Evolutionary conservation across 2,888 invertebrate species (phyloP).

Genomic region (Tipula helvola): DNA sequence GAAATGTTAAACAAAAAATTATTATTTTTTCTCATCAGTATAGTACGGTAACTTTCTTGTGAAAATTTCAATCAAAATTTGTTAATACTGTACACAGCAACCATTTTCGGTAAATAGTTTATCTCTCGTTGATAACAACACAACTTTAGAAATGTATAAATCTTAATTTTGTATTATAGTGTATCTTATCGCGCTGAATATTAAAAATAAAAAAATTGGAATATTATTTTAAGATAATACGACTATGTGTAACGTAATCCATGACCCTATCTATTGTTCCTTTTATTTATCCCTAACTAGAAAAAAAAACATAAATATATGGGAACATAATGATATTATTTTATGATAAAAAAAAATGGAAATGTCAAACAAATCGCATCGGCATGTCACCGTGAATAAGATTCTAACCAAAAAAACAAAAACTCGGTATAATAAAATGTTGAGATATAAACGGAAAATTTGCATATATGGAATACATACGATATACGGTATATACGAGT

Average conservation of each 20-base stretch:
- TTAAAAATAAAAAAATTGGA: background rate
- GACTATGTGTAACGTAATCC: background rate
- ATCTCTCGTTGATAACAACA: background rate
- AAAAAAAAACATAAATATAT: background rate
- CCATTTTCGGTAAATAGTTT: background rate
- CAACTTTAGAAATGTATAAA: background rate
- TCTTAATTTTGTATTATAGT: background rate
- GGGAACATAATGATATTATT: background rate
- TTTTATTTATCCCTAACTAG: background rate
- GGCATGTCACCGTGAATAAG: background rate
- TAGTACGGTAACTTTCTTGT: background rate
- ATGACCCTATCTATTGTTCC: background rate
- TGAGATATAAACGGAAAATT: background rate
- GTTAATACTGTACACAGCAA: background rate
- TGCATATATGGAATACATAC: background rate
- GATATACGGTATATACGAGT: background rate
- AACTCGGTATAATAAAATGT: background rate
- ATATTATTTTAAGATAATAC: background rate
- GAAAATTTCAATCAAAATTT: background rate
- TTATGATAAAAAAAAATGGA: background rate
- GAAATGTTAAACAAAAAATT: background rate
- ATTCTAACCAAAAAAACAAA: background rate
- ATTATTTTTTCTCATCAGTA: background rate
- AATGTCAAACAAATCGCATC: background rate
- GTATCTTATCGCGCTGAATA: background rate